Base-by-base conservation (phyloP, 1,140 invertebrate genomes). In the Heliconius nattereri region DNA sequence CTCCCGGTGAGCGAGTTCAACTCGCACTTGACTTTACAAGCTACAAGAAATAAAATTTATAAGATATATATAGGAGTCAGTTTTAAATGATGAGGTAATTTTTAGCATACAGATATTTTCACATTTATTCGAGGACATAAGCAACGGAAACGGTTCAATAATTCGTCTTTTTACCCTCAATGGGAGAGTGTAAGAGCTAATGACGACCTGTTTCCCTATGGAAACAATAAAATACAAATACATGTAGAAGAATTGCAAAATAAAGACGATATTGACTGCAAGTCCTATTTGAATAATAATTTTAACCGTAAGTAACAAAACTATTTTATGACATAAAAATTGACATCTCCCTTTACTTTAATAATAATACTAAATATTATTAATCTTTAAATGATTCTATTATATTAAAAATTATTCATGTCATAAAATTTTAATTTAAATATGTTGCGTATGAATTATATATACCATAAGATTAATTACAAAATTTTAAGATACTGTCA, bases 151-250 rank as follows among this genome's bases (percentile, higher is more conserved):
- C 78, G 81, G 76, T 91, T 89, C 74, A 80, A 85, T 9, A 32
- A 37, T 40, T 81, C 78, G 7, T 86, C 76, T 32, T 91, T 92
- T 80, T 87, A 88, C 73, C 86, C 88, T 1, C 84, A 88, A 76
- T 94, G 92, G 92, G 91, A 89, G 76, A 90, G 78, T 70, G 73
- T 92, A 23, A 79, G 86, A 81, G 8, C 70, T 19, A 78, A 20
- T 45, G 83, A 86, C 19, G 81, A 90, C 57, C 13, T 26, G 8
- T 92, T 89, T 78, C 83, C 87, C 37, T 86, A 83, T 74, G 76
- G 76, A 23, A 86, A 89, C 71, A 81, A 87, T 32, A 94, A 91
- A 80, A 82, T 92, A 37, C 20, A 75, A 35, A 85, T 52, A 37
- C 71, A 80, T 20, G 29, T 87, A 3, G 75, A 85, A n/a, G 85